Evolutionary conservation across 2,113 vertebrate genomes (phyloP), one percentile per base, ranked within the genome.

Genomic region (Odontesthes bonariensis): DNA sequence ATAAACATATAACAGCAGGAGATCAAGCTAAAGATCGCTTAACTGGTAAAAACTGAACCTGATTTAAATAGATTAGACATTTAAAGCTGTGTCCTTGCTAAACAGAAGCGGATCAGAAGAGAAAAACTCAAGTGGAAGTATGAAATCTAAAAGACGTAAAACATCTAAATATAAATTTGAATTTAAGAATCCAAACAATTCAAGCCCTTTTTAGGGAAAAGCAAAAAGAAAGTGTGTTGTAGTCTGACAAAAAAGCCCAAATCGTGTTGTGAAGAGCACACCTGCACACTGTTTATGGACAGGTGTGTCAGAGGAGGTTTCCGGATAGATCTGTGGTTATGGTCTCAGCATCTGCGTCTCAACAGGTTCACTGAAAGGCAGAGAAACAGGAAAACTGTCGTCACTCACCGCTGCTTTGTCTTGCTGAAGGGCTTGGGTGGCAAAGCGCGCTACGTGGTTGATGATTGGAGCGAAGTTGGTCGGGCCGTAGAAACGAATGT

Each of bases 391-490:
- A 22, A 40, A 31, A 19, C 0, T 3, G n/a, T 32, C 54, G 71
- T 63, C 27, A 95, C 97, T 93, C 79, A 99, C 98, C 0, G 92
- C 94, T 38, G 98, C 98, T 5, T 95, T 93, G 62, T 96, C 94
- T 76, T 99, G 97, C 1, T 98, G 96, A 0, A 95, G 96, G 20
- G 98, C 98, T 89, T 98, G 97, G 19, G 96, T 94, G 0, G 98
- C 98, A 4, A 98, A 99, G 12, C 97, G 95, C 0, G 98, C 98
- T 80, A 99, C 98, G 0, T 99, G 98, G 89, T 95, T 99, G 89
- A 99, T 89, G 47, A 99, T 99, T 27, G 98, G 98, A 52, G 98
- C 94, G 80, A 99, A 99, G 87, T 99, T 99, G 62, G 98, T 99
- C 42, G 98, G 98, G 12, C 98, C 98, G 0, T 99, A 99, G 93